Conservation (phyloP, 1,140 invertebrate genomes). For the Aleiodes sp. region DNA sequence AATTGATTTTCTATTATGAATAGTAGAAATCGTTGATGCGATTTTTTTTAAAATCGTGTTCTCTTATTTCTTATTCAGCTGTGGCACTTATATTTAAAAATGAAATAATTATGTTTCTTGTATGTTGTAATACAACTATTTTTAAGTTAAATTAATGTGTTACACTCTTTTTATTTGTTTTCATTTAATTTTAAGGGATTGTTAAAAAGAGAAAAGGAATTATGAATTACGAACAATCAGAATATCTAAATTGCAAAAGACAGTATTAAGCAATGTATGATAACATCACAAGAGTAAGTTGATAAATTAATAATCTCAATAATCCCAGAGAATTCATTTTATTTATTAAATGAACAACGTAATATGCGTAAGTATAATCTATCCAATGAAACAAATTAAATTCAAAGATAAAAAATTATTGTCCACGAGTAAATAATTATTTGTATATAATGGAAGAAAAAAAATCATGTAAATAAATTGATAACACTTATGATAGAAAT, state of each 20-base stretch:
- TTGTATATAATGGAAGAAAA: conserved; percentile 1
- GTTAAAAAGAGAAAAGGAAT: background rate
- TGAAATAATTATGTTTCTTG: background rate
- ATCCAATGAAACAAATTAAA: background rate
- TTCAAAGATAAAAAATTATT: background rate
- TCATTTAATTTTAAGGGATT: background rate
- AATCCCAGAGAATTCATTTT: no score
- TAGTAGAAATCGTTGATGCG: background rate
- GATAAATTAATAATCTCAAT: background rate
- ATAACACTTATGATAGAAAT: background rate
- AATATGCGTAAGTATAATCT: background rate
- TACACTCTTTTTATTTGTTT: conserved; percentile 6
- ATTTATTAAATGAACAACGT: no score
- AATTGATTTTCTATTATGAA: background rate
- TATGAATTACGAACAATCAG: no score
- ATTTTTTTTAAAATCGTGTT: background rate
- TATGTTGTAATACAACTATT: conserved; percentile 20
- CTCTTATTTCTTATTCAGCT: background rate
- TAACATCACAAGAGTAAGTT: background rate
- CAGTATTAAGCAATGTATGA: background rate
- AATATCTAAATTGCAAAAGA: no score
- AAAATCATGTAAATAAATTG: conserved; percentile 15
- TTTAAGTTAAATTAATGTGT: background rate
- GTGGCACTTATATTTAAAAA: background rate
- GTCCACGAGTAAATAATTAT: background rate